These are phyloP conservation scores for Disparrhopalites patrizii DNA, from an alignment of 2,888 invertebrate species.

Conservation along the genomic window DNA sequence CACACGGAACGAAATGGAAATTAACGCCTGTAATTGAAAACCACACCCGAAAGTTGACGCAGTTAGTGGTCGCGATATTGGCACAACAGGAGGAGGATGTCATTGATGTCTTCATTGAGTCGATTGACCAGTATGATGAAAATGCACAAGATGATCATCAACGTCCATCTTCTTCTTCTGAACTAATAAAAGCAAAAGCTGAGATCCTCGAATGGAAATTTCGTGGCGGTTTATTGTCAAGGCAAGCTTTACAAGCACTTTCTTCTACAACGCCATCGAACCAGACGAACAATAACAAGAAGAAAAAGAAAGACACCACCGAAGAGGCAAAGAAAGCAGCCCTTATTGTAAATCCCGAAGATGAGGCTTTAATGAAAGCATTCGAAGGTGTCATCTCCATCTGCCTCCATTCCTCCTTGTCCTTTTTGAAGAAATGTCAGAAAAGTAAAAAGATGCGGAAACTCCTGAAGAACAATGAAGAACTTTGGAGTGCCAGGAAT, in stretches of 20 bases:
- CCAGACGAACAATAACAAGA: not conserved
- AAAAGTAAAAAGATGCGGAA: conserved; percentile 20
- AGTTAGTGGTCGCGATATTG: conserved; percentile 34
- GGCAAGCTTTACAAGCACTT: conserved; percentile 19
- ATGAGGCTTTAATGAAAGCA: not conserved
- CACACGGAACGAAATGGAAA: conserved; percentile 31
- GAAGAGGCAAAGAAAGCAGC: no score
- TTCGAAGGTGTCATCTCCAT: not conserved
- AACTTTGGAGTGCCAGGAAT: not conserved
- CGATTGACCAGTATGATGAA: conserved; percentile 9
- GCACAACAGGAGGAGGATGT: conserved; percentile 16
- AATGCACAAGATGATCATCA: no score
- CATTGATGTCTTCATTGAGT: conserved; percentile 12
- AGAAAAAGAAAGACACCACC: not conserved
- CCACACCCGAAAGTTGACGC: conserved; percentile 37
- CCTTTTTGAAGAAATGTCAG: conserved; percentile 12
- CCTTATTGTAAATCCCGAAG: not conserved
- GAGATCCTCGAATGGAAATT: conserved; percentile 21
- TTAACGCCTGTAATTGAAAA: conserved; percentile 31
- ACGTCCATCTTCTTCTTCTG: no score
- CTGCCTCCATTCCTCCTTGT: not conserved
- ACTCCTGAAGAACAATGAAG: conserved; percentile 3
- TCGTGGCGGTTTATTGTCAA: conserved; percentile 20
- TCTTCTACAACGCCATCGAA: not conserved
- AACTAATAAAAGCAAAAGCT: conserved; percentile 17